A percentile compares a stretch with the other conserved stretches of the same genome.
phyloP scores from a whole-genome alignment of 92 coral and sea anemone genomes.

The Heteractis magnifica region DNA sequence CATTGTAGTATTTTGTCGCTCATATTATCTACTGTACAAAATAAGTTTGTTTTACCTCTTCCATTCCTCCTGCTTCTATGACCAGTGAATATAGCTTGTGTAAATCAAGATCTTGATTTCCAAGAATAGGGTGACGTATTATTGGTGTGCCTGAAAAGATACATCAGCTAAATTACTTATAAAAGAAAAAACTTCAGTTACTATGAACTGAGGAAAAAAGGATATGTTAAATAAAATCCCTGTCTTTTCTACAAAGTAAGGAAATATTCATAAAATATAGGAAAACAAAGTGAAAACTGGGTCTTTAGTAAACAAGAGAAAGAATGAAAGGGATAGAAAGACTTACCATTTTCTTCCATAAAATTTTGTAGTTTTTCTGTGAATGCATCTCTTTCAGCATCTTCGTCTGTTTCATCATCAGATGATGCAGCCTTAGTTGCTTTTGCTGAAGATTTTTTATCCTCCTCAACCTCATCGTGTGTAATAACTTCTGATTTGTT shows the following conservation, averaged over 20 bases:
- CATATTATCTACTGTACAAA: neutral
- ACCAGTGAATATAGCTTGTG: conserved; percentile 83
- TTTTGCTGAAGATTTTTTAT: conserved; percentile 15
- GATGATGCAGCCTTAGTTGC: conserved; percentile 44
- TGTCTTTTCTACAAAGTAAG: neutral
- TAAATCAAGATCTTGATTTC: conserved; percentile 91
- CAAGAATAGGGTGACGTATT: conserved; percentile 82
- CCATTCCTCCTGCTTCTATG: conserved; percentile 90
- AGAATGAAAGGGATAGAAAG: neutral
- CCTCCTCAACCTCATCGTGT: conserved; percentile 49
- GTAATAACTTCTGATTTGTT: conserved; percentile 57
- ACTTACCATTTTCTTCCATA: conserved; percentile 84
- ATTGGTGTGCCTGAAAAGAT: conserved; percentile 83
- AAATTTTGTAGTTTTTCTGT: conserved; percentile 61
- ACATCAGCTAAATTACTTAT: neutral
- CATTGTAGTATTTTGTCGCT: too few species aligned
- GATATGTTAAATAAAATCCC: too few species aligned
- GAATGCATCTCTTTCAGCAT: conserved; percentile 59
- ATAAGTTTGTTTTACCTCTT: conserved; percentile 60
- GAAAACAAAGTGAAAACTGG: neutral
- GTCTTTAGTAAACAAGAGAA: neutral
- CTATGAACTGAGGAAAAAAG: too few species aligned
- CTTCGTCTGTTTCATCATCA: conserved; percentile 71
- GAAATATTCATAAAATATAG: neutral
- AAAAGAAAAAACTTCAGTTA: neutral